Evolutionary conservation across 2,113 vertebrate species (phyloP).

Genomic region (Acrocephalus arundinaceus): DNA sequence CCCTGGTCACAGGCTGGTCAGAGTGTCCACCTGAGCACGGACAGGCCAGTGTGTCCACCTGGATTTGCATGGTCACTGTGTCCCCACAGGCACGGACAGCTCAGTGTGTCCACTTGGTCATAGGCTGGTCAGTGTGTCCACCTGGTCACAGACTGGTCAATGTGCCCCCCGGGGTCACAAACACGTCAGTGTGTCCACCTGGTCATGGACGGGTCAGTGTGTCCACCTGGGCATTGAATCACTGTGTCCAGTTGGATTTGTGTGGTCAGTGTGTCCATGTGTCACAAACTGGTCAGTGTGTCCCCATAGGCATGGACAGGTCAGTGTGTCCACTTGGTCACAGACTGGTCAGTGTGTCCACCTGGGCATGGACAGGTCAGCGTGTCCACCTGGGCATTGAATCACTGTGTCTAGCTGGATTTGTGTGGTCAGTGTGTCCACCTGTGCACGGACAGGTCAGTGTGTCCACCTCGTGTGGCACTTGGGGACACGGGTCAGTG

Average conservation of each 20-base stretch:
- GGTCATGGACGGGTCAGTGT: not conserved
- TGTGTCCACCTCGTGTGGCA: not conserved
- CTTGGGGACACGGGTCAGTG: not conserved
- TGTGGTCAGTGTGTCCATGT: not conserved
- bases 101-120: not conserved
- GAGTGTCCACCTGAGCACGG: not conserved
- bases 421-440: not conserved
- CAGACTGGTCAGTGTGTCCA: not conserved
- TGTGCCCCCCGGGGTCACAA: not conserved
- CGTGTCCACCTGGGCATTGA: not conserved
- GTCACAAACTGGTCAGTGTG: not conserved
- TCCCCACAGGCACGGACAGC: rapidly evolving
- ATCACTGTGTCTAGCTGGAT: not conserved
- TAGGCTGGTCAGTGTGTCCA: not conserved
- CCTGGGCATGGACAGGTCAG: conserved; percentile 90
- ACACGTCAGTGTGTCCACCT: not conserved
- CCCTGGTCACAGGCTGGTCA: conserved; percentile 43
- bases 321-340: not conserved
- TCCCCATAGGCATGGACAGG: not conserved
- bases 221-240: not conserved
- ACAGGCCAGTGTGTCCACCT: not conserved
- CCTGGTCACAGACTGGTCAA: too few species aligned
- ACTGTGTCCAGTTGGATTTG: too few species aligned
- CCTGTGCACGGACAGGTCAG: not conserved
- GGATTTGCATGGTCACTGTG: not conserved